Conservation (phyloP, 1,140 invertebrate species). For the Streblospio benedicti region DNA sequence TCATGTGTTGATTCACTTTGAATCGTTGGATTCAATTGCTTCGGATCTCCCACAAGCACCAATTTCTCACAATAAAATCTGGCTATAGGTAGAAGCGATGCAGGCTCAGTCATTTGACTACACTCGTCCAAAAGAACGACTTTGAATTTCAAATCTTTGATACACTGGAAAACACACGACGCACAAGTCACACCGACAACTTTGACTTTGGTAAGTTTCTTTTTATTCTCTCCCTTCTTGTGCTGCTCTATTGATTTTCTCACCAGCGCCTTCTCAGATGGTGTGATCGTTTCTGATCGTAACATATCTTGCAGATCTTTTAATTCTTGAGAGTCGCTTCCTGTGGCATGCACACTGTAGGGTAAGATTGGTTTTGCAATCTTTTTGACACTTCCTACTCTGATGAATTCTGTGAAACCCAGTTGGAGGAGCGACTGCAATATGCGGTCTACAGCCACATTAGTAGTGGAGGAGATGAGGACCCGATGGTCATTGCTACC, state of each 20-base stretch:
- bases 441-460: slow-evolving; percentile 39
- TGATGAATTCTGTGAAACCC: slow-evolving; percentile 37
- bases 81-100: slow-evolving; percentile 34
- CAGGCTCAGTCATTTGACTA: slow-evolving; percentile 40
- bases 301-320: slow-evolving; percentile 40
- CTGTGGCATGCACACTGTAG: slow-evolving; percentile 36
- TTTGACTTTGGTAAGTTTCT: slow-evolving; percentile 26
- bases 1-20: slow-evolving; percentile 29
- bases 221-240: not conserved
- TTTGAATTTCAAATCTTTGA: slow-evolving; percentile 32
- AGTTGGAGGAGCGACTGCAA: slow-evolving; percentile 34
- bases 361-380: slow-evolving; percentile 39
- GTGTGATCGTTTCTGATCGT: slow-evolving; percentile 25
- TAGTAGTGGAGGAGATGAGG: slow-evolving; percentile 38
- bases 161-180: slow-evolving; percentile 26
- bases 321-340: slow-evolving; percentile 32
- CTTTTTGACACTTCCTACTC: slow-evolving; percentile 39
- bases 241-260: not conserved
- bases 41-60: slow-evolving; percentile 37
- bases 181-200: slow-evolving; percentile 40
- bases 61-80: slow-evolving; percentile 35
- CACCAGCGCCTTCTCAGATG: slow-evolving; percentile 31
- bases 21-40: slow-evolving; percentile 40
- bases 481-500: too few relatives aligned
- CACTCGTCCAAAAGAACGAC: slow-evolving; percentile 36